phyloP scores from a whole-genome alignment of 2,113 vertebrate genomes.

The Hippocampus barbouri region DNA sequence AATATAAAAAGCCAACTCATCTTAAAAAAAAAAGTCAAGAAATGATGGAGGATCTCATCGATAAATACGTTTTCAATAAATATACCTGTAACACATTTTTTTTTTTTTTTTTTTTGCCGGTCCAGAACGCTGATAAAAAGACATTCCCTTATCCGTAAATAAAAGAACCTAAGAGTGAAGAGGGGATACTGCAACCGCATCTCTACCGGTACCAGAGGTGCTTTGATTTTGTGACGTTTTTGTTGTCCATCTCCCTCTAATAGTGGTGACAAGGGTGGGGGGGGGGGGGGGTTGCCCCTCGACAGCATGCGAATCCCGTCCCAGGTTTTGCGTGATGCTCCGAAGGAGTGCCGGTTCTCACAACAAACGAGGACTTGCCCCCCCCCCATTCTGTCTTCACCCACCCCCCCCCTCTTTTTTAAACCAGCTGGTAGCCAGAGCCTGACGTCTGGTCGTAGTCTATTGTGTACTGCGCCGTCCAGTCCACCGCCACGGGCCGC shows the following conservation, averaged over 20 bases:
- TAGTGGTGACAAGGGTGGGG: slow-evolving; percentile 72
- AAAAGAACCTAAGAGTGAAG: slow-evolving; percentile 10
- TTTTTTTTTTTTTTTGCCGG: slow-evolving; percentile 30
- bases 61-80: slow-evolving; percentile 78
- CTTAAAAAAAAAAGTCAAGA: slow-evolving; percentile 31
- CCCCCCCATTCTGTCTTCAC: neutral
- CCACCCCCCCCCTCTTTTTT: slow-evolving; percentile 54
- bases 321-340: slow-evolving; percentile 71
- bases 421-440: slow-evolving; percentile 98
- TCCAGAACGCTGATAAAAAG: slow-evolving; percentile 26
- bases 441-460: slow-evolving; percentile 97
- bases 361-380: slow-evolving; percentile 24
- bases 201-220: slow-evolving; percentile 74
- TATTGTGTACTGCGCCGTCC: slow-evolving; percentile 97
- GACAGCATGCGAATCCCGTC: slow-evolving; percentile 54
- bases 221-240: slow-evolving; percentile 55
- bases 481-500: slow-evolving; percentile 91
- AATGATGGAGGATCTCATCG: slow-evolving; percentile 50
- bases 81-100: slow-evolving; percentile 68
- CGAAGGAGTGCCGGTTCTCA: slow-evolving; percentile 41
- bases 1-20: slow-evolving; percentile 41
- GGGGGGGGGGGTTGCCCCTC: slow-evolving; percentile 64
- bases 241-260: slow-evolving; percentile 43
- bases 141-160: slow-evolving; percentile 55
- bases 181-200: slow-evolving; percentile 34